Conservation (phyloP, 2,113 vertebrate genomes). For the Lepus timidus region DNA sequence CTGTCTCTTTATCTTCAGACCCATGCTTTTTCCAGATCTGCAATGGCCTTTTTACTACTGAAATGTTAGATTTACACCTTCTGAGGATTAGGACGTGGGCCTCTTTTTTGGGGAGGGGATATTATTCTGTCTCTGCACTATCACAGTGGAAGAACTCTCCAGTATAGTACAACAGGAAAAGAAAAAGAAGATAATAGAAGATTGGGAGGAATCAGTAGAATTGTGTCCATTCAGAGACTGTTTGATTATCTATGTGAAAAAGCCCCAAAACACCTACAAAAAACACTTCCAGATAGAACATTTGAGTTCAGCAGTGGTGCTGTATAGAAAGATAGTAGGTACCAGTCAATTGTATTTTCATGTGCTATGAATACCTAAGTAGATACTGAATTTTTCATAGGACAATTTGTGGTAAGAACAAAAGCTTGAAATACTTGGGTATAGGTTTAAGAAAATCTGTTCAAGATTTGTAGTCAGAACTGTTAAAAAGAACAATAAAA, state of each 20-base stretch:
- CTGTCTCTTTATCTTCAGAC: neutral
- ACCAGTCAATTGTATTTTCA: neutral
- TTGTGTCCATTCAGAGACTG: neutral
- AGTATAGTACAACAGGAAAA: neutral
- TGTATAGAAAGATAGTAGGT: neutral
- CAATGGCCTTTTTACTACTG: neutral
- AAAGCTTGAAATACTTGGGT: neutral
- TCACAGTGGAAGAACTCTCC: neutral
- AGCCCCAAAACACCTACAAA: neutral
- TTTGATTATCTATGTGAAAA: neutral
- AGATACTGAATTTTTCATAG: neutral
- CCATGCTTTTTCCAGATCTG: neutral
- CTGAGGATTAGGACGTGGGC: neutral
- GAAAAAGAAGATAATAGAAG: neutral
- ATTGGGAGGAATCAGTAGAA: neutral
- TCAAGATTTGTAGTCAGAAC: neutral
- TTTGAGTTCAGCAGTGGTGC: neutral
- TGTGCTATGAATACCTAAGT: neutral
- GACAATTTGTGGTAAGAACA: neutral
- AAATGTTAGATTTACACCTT: neutral
- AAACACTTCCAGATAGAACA: neutral
- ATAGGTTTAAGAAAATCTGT: neutral
- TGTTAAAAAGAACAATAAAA: neutral
- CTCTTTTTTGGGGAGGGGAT: accelerated
- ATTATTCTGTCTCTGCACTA: neutral